phyloP scores from a whole-genome alignment of 2,797 vertebrate species.

The Rhabdomys pumilio region DNA sequence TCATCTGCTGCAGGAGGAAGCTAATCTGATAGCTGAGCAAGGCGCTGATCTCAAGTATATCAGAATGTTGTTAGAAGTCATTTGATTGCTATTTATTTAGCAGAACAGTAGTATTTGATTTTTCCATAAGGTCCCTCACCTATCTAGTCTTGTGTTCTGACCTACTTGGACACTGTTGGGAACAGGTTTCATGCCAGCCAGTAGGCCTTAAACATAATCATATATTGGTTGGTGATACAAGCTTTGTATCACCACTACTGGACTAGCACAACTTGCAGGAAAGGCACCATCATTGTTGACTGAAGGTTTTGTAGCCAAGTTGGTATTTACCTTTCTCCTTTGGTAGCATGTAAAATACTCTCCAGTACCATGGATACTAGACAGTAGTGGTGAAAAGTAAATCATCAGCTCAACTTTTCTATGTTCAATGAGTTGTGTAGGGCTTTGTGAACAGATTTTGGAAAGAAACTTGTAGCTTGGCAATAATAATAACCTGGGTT shows the following conservation, averaged over 20 bases:
- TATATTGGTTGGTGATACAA: background rate
- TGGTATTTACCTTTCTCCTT: background rate
- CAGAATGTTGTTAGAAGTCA: background rate
- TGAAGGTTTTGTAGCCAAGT: background rate
- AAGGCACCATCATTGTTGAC: background rate
- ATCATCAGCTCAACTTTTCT: no score
- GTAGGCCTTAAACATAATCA: background rate
- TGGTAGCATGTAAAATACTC: background rate
- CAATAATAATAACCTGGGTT: background rate
- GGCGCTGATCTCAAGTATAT: background rate
- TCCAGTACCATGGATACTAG: background rate
- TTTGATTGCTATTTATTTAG: background rate
- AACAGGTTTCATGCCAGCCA: no score
- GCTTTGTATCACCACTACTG: background rate
- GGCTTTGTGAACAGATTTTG: background rate
- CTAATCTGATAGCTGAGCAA: background rate
- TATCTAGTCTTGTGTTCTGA: background rate
- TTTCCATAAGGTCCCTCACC: background rate
- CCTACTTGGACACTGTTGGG: background rate
- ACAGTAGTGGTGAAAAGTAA: background rate
- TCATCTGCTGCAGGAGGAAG: no score
- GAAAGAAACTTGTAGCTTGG: background rate
- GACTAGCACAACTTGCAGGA: background rate
- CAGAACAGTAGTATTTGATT: background rate
- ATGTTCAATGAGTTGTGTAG: background rate